A percentile compares a stretch with the other conserved stretches of the same genome.
Conservation (phyloP, 2,113 vertebrate genomes). For the Seriola aureovittata region DNA sequence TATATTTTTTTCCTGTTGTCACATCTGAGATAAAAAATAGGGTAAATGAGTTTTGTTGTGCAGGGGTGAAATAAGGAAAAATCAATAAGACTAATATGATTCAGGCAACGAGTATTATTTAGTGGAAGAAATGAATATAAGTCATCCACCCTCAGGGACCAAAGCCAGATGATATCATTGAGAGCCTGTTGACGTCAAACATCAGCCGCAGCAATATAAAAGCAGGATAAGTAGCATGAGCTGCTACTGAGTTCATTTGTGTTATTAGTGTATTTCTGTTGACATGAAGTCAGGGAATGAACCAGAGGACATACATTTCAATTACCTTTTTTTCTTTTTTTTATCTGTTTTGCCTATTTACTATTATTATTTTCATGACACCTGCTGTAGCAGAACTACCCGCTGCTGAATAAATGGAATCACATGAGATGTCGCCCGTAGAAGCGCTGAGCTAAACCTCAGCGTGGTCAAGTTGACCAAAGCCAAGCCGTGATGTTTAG, state of each 20-base stretch:
- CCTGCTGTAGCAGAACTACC: not conserved
- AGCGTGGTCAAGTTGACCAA: slow-evolving; percentile 32
- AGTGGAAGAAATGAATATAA: slow-evolving; percentile 63
- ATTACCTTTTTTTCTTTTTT: not conserved
- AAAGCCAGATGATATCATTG: slow-evolving; percentile 70
- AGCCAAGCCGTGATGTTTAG: slow-evolving; percentile 33
- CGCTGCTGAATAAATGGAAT: not conserved
- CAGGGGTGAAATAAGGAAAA: slow-evolving; percentile 55
- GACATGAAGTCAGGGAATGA: slow-evolving; percentile 12
- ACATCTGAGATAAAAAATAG: slow-evolving; percentile 60
- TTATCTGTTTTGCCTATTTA: slow-evolving; percentile 1
- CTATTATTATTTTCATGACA: slow-evolving; percentile 10
- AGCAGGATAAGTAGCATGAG: slow-evolving; percentile 34
- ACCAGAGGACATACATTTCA: slow-evolving; percentile 17
- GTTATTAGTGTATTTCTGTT: slow-evolving; percentile 27
- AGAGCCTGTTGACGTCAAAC: slow-evolving; percentile 62
- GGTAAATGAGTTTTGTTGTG: slow-evolving; percentile 32
- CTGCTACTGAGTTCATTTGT: slow-evolving; percentile 53
- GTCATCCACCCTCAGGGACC: slow-evolving; percentile 58
- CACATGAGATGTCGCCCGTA: not conserved
- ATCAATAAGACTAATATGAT: slow-evolving; percentile 75
- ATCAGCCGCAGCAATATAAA: slow-evolving; percentile 26
- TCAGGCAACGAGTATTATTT: slow-evolving; percentile 66
- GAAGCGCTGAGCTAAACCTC: slow-evolving; percentile 11
- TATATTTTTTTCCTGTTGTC: slow-evolving; percentile 23